These are phyloP conservation scores for Marronus borbonicus DNA, from an alignment of 2,888 invertebrate species.

Conservation along the genomic window DNA sequence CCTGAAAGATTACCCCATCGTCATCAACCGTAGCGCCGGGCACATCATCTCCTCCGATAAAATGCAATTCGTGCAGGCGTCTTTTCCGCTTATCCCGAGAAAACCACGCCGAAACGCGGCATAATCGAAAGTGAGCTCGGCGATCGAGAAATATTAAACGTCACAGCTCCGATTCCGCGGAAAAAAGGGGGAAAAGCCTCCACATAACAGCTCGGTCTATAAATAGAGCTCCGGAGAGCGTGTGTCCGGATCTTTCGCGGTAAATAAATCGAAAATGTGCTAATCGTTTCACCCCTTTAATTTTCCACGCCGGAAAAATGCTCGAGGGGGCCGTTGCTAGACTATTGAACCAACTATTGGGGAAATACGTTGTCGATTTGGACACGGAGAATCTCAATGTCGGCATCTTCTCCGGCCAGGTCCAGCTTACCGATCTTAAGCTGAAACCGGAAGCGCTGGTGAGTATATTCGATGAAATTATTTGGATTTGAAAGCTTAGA, in stretches of 20 bases:
- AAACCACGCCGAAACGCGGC: too few species aligned
- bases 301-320: conserved; percentile 70
- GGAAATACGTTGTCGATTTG: conserved; percentile 86
- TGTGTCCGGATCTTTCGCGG: too few species aligned
- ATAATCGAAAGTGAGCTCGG: not conserved
- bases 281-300: not conserved
- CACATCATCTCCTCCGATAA: not conserved
- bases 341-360: conserved; percentile 84
- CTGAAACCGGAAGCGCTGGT: conserved; percentile 88
- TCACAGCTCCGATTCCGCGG: not conserved
- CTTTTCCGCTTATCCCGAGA: not conserved
- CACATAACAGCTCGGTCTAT: conserved; percentile 1
- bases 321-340: conserved; percentile 87
- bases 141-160: too few species aligned
- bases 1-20: conserved; percentile 31
- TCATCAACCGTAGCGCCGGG: conserved; percentile 11
- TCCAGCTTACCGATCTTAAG: conserved; percentile 83
- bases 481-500: too few species aligned
- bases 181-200: not conserved
- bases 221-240: not conserved
- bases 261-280: not conserved
- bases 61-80: not conserved
- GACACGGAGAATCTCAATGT: conserved; percentile 88
- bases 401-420: conserved; percentile 87
- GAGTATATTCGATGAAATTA: conserved; percentile 65